Evolutionary conservation across 64 coral and sea anemone species (phyloP).

Genomic region (Cladopsammia gracilis): DNA sequence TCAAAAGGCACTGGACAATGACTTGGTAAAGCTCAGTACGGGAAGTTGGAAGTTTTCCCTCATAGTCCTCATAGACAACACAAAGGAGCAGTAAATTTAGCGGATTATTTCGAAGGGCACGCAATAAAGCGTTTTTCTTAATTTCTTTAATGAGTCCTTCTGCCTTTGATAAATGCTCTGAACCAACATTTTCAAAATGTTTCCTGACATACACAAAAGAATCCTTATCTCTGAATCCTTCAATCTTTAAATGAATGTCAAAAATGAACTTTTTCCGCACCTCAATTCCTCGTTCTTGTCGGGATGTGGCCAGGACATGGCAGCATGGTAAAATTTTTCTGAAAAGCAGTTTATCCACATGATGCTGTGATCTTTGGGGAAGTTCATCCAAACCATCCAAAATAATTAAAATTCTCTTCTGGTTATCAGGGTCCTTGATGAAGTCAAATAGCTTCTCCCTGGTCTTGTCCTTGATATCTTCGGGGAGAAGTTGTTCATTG

Average conservation of each 20-base stretch:
- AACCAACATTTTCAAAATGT: neutral
- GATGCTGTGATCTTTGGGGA: neutral
- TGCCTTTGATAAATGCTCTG: neutral
- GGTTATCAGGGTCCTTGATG: neutral
- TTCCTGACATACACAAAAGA: neutral
- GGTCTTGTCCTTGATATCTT: neutral
- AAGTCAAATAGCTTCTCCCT: neutral
- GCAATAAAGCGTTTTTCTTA: neutral
- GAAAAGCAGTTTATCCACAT: neutral
- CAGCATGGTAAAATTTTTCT: neutral
- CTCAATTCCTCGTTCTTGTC: conserved; percentile 2
- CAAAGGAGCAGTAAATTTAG: conserved; percentile 17
- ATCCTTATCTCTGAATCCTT: neutral
- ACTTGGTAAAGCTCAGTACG: conserved; percentile 4
- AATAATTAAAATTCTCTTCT: conserved; percentile 10
- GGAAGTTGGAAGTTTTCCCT: neutral
- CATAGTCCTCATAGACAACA: conserved; percentile 39
- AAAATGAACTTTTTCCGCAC: neutral
- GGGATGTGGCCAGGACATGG: neutral
- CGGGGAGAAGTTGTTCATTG: neutral
- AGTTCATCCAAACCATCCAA: conserved; percentile 22
- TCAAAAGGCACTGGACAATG: neutral
- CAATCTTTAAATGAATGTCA: neutral
- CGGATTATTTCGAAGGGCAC: neutral
- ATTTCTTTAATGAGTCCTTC: neutral